A percentile compares a stretch with the other conserved stretches of the same genome.
Conservation (phyloP, 2,797 vertebrate genomes). For the Scolopax bukidnonensis region DNA sequence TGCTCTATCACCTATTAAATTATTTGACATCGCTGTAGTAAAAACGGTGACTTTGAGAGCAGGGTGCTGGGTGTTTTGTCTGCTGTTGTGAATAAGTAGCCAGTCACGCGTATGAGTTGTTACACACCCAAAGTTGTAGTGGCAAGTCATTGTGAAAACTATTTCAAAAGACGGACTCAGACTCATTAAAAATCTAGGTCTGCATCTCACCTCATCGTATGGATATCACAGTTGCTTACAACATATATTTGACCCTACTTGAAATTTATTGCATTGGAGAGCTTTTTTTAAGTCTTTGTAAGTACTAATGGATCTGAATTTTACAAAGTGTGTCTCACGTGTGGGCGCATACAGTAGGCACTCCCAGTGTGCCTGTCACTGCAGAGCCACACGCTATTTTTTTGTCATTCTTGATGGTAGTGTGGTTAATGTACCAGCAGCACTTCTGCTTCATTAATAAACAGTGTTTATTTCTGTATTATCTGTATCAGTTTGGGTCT, state of each 20-base stretch:
- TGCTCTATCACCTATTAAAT: background rate
- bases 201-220: background rate
- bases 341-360: background rate
- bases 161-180: background rate
- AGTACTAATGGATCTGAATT: background rate
- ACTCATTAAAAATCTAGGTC: background rate
- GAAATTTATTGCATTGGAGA: background rate
- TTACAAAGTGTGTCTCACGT: background rate
- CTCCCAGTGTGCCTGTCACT: background rate
- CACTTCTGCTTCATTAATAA: constrained; percentile 5
- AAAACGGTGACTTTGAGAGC: background rate
- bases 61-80: background rate
- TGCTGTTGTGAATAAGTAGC: background rate
- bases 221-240: background rate
- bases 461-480: background rate
- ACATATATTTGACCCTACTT: background rate
- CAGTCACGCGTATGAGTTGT: background rate
- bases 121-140: background rate
- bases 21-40: background rate
- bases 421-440: background rate
- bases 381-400: background rate
- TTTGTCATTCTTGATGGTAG: background rate
- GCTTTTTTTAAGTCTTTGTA: background rate
- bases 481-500: background rate
- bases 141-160: background rate